Base-by-base conservation (phyloP, 1,140 invertebrate genomes). In the Drosophila mayri region DNA sequence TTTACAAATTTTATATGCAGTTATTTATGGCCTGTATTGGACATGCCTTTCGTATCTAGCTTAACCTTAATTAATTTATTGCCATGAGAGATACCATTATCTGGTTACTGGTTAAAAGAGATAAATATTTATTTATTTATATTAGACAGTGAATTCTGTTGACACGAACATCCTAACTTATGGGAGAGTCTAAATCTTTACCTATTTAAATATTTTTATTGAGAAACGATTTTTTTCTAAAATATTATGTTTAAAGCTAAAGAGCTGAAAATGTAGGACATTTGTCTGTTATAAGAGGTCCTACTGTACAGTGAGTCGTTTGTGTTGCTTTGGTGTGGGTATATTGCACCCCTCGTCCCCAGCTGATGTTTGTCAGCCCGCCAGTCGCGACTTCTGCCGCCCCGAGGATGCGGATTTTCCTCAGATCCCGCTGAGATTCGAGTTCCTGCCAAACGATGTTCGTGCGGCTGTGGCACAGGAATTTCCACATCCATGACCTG, bases 401-500 rank as follows among this genome's bases (percentile, higher is more conserved):
- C 20, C 6, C 16, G 8, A 50, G 38, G 66, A 70, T 70, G 66
- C 47, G 38, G 66, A 67, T 4, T 70, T 54, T 14, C 30, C 14
- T 28, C 14, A 22, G 22, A 54, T 54, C 4, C 8, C 47, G 38
- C 63, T 76, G 52, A 58, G 30, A 37, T n/a, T 70, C 37, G 4
- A 43, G 44, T 58, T 38, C 30, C 65, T 54, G 59, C 44, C 18
- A 58, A 37, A 86, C 72, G 70, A 91, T 92, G 85, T 59, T 75
- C 40, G 70, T 91, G 59, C 70, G 84, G 62, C 59, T 87, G 41
- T 78, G 73, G 41, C 64, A 80, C 55, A 76, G 79, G 54, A 81
- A 49, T 41, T 87, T 81, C 65, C 73, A 87, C 55, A 79, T 81
- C 41, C 76, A 70, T 43, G 83, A 91, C 58, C 44, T 88, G 47